phyloP scores from a whole-genome alignment of 2,113 vertebrate genomes.

The Aegithalos caudatus region DNA sequence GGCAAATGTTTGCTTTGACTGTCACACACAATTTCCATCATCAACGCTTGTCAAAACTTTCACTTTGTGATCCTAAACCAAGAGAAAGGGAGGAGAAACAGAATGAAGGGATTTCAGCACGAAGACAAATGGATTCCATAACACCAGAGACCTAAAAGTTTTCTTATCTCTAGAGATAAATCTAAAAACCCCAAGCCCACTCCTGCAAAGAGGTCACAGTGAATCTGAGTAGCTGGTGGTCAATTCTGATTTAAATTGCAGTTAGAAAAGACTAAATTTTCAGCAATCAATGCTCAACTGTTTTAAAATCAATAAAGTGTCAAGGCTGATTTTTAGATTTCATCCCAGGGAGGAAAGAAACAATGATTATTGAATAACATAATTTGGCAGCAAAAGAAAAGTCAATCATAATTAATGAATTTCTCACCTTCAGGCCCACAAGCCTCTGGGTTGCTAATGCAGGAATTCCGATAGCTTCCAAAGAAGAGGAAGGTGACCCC shows the following conservation, averaged over 20 bases:
- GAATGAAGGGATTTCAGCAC: neutral
- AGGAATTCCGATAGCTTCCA: constrained; percentile 83
- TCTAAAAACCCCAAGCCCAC: neutral
- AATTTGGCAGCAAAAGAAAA: neutral
- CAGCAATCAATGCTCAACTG: neutral
- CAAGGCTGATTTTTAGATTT: neutral
- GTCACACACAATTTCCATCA: neutral
- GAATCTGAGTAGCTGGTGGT: neutral
- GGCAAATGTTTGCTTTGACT: too few species aligned
- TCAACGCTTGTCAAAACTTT: accelerated
- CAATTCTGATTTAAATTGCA: neutral
- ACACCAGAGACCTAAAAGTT: neutral
- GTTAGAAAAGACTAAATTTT: neutral
- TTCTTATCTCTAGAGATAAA: neutral
- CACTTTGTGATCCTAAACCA: neutral
- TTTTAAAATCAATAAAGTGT: neutral
- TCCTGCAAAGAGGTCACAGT: neutral
- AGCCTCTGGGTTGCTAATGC: constrained; percentile 84
- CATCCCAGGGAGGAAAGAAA: neutral
- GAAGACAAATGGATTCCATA: neutral
- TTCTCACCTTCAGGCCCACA: constrained; percentile 88
- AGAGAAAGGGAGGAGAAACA: neutral
- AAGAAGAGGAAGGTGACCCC: constrained; percentile 87
- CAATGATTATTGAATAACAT: neutral
- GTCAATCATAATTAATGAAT: neutral